These are phyloP conservation scores for Falco berigora DNA, from an alignment of 2,797 vertebrate species.

Conservation along the genomic window DNA sequence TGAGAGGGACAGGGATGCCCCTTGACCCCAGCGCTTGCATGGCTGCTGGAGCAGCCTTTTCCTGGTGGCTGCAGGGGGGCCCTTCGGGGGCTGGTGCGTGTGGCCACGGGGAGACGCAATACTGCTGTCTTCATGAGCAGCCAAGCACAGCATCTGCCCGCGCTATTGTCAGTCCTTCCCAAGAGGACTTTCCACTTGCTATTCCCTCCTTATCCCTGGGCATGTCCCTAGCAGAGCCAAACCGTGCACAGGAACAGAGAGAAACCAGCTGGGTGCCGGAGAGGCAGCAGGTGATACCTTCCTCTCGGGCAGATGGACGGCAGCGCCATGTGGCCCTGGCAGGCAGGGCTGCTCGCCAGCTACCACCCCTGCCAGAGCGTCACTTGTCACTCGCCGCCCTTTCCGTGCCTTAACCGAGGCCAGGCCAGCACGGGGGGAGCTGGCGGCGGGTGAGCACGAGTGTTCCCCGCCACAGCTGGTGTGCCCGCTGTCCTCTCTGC, in stretches of 20 bases:
- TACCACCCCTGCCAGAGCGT: neutral
- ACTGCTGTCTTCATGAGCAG: neutral
- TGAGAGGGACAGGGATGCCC: neutral
- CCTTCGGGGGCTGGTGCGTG: neutral
- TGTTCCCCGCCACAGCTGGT: neutral
- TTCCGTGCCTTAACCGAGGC: neutral
- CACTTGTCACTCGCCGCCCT: accelerated
- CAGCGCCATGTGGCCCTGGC: too few species aligned
- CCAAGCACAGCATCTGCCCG: neutral
- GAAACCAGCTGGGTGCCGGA: neutral
- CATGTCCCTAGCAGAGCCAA: neutral
- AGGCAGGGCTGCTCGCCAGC: neutral
- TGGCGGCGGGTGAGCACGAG: neutral
- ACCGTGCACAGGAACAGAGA: neutral
- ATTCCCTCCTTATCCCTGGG: neutral
- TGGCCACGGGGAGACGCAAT: neutral
- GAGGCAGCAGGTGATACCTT: neutral
- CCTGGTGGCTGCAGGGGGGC: neutral
- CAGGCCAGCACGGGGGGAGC: neutral
- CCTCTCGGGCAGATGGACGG: neutral
- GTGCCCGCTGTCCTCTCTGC: neutral
- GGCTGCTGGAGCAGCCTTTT: neutral
- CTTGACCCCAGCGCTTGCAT: neutral
- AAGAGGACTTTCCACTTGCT: neutral
- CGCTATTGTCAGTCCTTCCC: neutral